A percentile compares a stretch with the other conserved stretches of the same genome.
phyloP scores from a whole-genome alignment of 2,113 vertebrate genomes.

The Halichoeres trimaculatus region DNA sequence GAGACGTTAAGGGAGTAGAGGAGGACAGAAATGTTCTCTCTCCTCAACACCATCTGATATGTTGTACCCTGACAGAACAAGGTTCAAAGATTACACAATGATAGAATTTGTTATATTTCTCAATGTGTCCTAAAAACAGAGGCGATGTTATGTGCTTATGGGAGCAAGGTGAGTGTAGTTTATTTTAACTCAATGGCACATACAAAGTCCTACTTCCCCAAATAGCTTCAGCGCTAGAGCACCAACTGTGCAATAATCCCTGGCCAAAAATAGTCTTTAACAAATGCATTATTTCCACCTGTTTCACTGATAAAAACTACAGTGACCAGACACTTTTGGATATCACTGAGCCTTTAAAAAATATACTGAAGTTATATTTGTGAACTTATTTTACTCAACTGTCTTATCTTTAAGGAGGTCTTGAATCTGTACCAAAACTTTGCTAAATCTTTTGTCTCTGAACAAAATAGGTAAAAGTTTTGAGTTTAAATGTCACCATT shows the following conservation, averaged over 20 bases:
- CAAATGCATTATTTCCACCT: too few species aligned
- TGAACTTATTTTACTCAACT: too few species aligned
- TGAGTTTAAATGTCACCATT: too few species aligned
- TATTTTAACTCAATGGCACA: background rate
- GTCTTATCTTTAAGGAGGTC: background rate
- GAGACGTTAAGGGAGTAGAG: background rate
- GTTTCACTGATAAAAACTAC: too few species aligned
- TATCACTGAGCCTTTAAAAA: background rate
- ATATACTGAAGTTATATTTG: too few species aligned
- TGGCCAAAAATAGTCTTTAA: background rate
- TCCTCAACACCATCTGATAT: background rate
- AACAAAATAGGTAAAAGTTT: too few species aligned
- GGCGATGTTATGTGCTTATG: too few species aligned
- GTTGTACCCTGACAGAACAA: background rate
- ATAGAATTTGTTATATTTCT: background rate
- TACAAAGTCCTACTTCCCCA: background rate
- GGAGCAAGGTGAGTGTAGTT: background rate
- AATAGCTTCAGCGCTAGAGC: background rate
- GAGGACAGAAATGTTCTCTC: background rate
- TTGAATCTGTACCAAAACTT: background rate
- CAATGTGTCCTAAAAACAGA: background rate
- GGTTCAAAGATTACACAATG: background rate
- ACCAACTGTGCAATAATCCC: background rate
- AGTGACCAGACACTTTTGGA: background rate
- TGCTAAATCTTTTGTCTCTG: too few species aligned